Base-by-base conservation (phyloP, 2,888 invertebrate genomes). In the Drosophila subsilvestris region DNA sequence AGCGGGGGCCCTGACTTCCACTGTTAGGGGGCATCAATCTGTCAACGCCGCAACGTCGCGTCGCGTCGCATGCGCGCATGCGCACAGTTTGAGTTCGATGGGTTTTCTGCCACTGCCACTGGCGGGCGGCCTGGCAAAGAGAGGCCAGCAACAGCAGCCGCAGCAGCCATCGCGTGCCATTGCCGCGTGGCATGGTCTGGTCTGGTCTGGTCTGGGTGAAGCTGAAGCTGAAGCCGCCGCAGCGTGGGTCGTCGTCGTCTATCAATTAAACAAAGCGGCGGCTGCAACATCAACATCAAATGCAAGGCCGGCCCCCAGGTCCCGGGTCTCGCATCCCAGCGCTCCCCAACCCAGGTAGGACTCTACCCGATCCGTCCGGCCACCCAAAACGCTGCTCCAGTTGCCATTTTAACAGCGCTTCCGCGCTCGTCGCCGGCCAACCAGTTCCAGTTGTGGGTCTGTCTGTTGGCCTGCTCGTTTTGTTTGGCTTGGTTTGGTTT, bases 1-100 rank as follows among this genome's bases (percentile, higher is more conserved):
- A 86, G 86, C 88, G 81, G 87, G 80, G 86, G 75, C 79, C 43
- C 48, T 47, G 55, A 58, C 59, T 55, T 56, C 43, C 37, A 54
- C 50, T 66, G 60, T 66, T 80, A 83, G 83, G 83, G 83, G 86
- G 83, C 83, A 84, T 84, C 83, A 84, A 84, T 84, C 83, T 84
- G 83, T 84, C 83, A 84, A 86, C 86, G 86, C 84, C 81, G 66
- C 63, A 49, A 63, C 66, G 80, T 66, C 63, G 54, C 79, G 73
- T 66, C 63, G 54, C 79, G 74, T 86, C 83, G 86, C 87, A 87
- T 89, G 89, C 88, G 80, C 82, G 81, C 86, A 85, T 86, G 87
- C 88, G 83, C 90, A 89, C 90, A 82, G 88, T 89, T 90, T 88
- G 90, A 88, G 89, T 83, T 89, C 89, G 88, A 89, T 90, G 89